phyloP scores from a whole-genome alignment of 2,797 vertebrate species.

The Morelia viridis region DNA sequence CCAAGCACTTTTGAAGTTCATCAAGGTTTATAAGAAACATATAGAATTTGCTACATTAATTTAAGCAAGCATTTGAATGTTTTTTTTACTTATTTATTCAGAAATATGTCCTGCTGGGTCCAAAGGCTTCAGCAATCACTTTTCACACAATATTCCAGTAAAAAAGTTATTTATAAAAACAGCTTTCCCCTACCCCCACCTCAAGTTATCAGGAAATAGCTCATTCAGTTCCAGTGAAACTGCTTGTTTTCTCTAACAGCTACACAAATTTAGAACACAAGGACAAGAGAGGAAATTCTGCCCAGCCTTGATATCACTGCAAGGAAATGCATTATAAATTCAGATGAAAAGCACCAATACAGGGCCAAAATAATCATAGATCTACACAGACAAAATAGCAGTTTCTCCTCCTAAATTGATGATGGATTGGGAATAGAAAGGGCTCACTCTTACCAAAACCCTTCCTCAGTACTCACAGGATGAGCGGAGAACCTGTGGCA shows the following conservation, averaged over 20 bases:
- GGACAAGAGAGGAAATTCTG: constrained; percentile 10
- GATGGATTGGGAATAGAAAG: constrained; percentile 38
- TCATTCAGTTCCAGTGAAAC: background rate
- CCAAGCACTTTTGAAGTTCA: background rate
- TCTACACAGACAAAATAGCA: constrained; percentile 25
- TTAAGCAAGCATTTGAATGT: background rate
- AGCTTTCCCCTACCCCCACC: background rate
- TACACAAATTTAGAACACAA: background rate
- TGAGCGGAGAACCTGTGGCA: background rate
- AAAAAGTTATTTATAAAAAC: background rate
- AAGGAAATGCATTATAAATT: constrained; percentile 45
- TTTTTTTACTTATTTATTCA: background rate
- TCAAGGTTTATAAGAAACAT: background rate
- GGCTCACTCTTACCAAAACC: background rate
- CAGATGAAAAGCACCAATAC: constrained; percentile 18
- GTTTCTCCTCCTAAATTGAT: constrained; percentile 18
- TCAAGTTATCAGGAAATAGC: background rate
- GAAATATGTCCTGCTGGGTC: background rate
- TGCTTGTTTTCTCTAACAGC: background rate
- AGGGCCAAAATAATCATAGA: background rate
- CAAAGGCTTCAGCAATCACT: background rate
- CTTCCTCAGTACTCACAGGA: background rate
- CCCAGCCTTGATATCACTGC: constrained; percentile 11
- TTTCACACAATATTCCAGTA: background rate
- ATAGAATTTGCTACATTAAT: background rate